Evolutionary conservation across 2,888 invertebrate species (phyloP).

Genomic region (Diarsia rubi): DNA sequence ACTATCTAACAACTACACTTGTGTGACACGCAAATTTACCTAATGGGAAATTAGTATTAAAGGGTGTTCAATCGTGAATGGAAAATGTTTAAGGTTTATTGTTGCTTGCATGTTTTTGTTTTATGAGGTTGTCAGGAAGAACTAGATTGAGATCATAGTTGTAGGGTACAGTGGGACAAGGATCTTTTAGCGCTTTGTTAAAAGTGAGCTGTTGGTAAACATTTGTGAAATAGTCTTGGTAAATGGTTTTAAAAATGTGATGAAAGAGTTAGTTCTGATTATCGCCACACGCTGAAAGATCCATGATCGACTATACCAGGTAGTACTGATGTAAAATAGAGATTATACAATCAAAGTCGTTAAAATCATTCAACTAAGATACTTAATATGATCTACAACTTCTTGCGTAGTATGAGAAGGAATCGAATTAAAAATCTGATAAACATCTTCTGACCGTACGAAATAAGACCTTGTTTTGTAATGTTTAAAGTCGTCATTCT

Average conservation of each 20-base stretch:
- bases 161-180: neutral
- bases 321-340: neutral
- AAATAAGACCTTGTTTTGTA: slow-evolving; percentile 22
- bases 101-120: slow-evolving; percentile 35
- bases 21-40: slow-evolving; percentile 53
- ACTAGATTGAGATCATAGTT: neutral
- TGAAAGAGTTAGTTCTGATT: neutral
- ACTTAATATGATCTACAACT: neutral
- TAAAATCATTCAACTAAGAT: neutral
- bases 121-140: neutral
- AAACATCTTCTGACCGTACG: slow-evolving; percentile 3
- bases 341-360: neutral
- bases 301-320: neutral
- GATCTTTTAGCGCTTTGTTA: neutral
- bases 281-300: neutral
- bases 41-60: slow-evolving; percentile 31
- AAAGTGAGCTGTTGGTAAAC: neutral
- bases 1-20: slow-evolving; percentile 56
- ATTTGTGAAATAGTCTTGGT: neutral
- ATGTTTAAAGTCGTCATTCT: slow-evolving; percentile 21
- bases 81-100: slow-evolving; percentile 11
- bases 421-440: neutral
- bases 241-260: neutral
- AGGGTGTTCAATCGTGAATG: neutral
- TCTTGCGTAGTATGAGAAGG: neutral